Evolutionary conservation across 1,140 invertebrate genomes (phyloP).

Genomic region (Paraescarpia echinospica): DNA sequence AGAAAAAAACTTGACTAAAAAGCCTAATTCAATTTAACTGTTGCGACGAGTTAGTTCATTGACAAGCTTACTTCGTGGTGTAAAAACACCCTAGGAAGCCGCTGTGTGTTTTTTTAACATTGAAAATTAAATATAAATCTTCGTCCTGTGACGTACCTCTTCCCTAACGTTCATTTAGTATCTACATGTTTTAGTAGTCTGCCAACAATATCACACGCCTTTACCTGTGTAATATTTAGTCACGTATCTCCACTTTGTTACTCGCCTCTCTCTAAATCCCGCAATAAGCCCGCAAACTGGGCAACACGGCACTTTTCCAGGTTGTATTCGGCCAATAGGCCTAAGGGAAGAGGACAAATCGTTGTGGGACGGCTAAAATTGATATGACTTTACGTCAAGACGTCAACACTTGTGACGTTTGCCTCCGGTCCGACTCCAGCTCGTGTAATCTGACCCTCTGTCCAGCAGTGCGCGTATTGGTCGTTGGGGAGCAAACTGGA

Average conservation of each 20-base stretch:
- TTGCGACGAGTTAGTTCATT: no score
- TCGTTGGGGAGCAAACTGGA: neutral
- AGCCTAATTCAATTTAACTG: no score
- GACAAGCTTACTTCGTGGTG: no score
- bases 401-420: neutral
- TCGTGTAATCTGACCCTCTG: neutral
- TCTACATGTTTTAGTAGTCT: neutral
- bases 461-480: neutral
- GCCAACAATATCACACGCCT: neutral
- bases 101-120: no score
- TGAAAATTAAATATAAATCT: neutral
- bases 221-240: neutral
- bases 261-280: conserved; percentile 28
- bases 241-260: neutral
- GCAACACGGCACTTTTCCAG: conserved; percentile 11
- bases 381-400: neutral
- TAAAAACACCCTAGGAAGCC: no score
- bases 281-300: conserved; percentile 26
- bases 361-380: neutral
- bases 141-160: neutral
- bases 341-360: neutral
- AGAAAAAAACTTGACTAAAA: no score
- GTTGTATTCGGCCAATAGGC: neutral
- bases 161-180: neutral
- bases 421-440: neutral